Evolutionary conservation across 2,797 vertebrate species (phyloP), one percentile per base, ranked within the genome.

Genomic region (Sebastes matsubarae): DNA sequence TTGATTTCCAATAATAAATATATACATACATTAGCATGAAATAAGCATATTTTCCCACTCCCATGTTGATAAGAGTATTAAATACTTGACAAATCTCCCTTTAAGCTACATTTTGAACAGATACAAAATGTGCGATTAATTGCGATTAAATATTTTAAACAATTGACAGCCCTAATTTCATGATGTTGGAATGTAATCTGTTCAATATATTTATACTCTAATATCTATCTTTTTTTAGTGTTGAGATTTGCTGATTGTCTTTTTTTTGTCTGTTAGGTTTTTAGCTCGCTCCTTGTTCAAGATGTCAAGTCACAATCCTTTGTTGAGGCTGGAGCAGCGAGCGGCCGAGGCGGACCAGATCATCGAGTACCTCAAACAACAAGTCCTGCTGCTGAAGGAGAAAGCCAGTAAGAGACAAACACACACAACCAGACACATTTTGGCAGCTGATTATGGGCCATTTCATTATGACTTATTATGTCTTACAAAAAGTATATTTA

Each of bases 341-440:
- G 98, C 98, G 2, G 94, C 96, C 2, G 99, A 99, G 88, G 99
- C 98, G 0, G 99, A 99, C 93, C 97, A 98, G 95, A 94, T 99
- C 90, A 99, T 99, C 75, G 97, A 97, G 79, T 99, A 97, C 93
- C 97, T 99, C 79, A 99, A 99, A 91, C 97, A 98, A 76, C 99
- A 99, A 94, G 96, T 99, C 87, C 96, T 97, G 91, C 95, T 99
- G 85, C 96, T 99, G 18, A 99, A 99, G 91, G 97, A 99, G 84
- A 99, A 99, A 97, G 96, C 98, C 86, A 94, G 99, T 99, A 96
- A 96, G 97, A 76, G 13, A n/a, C 6, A 32, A 46, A 38, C 32
- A 4, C 32, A 18, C 52, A 36, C 66, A 24, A 20, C 10, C 5
- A 65, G 8, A 27, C 75, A 22, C 24, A 32, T 57, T 57, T 0